These are phyloP conservation scores for Pipistrellus pipistrellus DNA, from an alignment of 2,797 vertebrate genomes.

Conservation along the genomic window DNA sequence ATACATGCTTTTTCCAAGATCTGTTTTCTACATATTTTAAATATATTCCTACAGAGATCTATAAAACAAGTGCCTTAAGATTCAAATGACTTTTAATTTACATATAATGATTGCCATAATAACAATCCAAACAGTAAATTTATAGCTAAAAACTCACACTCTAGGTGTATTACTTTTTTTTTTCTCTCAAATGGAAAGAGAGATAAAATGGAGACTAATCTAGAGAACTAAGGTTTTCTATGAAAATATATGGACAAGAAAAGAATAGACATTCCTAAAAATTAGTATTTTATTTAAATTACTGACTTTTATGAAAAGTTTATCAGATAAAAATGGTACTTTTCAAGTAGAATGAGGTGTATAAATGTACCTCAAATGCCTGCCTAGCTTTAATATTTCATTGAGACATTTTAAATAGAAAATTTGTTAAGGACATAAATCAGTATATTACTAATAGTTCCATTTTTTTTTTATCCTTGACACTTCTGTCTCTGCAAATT, in stretches of 20 bases:
- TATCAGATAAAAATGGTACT: conserved; percentile 32
- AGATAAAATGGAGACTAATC: not conserved
- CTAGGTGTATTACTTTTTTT: not conserved
- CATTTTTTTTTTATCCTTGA: conserved; percentile 22
- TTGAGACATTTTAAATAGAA: conserved; percentile 60
- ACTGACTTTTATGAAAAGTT: conserved; percentile 20
- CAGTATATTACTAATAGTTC: not conserved
- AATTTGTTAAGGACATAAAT: conserved; percentile 5
- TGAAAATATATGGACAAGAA: conserved; percentile 28
- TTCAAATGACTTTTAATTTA: conserved; percentile 14
- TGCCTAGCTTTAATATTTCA: conserved; percentile 52
- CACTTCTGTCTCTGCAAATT: not conserved
- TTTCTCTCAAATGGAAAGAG: not conserved
- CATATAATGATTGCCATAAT: not conserved
- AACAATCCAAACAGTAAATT: conserved; percentile 44
- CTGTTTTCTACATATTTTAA: not conserved
- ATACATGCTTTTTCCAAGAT: not conserved
- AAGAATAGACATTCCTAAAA: not conserved
- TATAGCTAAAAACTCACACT: not conserved
- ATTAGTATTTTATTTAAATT: conserved; percentile 34
- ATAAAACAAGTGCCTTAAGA: not conserved
- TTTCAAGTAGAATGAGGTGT: conserved; percentile 30
- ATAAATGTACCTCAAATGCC: conserved; percentile 13
- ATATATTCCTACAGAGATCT: conserved; percentile 10
- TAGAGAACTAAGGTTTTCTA: not conserved